Evolutionary conservation across 2,797 vertebrate species (phyloP).

Genomic region (Ispidina lecontei): DNA sequence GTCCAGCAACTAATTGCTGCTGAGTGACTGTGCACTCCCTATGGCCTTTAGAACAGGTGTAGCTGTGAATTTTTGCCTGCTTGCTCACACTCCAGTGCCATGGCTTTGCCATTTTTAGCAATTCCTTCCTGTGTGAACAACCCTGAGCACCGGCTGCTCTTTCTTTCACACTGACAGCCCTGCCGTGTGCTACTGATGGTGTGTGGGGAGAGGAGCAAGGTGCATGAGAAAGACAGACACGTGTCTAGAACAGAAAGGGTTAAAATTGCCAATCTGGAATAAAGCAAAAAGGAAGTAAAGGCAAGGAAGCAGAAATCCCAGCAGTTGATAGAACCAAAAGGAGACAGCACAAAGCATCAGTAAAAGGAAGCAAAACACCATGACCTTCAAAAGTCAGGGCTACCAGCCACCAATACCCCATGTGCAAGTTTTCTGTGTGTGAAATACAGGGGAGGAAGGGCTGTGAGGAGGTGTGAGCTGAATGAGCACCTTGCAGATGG

Average conservation of each 20-base stretch:
- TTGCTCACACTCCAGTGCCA: not conserved
- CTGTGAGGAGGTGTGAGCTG: not conserved
- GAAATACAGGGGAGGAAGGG: not conserved
- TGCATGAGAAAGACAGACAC: not conserved
- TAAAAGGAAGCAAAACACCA: not conserved
- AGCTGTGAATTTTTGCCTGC: not conserved
- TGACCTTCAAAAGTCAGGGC: not conserved
- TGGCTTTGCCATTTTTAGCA: not conserved
- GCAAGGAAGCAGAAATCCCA: not conserved
- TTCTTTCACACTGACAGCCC: conserved; percentile 35
- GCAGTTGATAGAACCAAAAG: not conserved
- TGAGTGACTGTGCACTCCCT: not conserved
- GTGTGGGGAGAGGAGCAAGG: not conserved
- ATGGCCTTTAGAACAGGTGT: not conserved
- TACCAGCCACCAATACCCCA: not conserved
- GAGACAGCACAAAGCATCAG: not conserved
- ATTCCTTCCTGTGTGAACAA: conserved; percentile 54
- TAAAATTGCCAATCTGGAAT: not conserved
- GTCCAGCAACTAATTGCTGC: not conserved
- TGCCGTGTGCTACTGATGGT: not conserved
- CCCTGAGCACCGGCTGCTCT: not conserved
- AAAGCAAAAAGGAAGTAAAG: not conserved
- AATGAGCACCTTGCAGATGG: not conserved
- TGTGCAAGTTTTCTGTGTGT: not conserved
- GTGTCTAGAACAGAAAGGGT: not conserved